Conservation (phyloP, 2,113 vertebrate species). For the Pholis gunnellus region DNA sequence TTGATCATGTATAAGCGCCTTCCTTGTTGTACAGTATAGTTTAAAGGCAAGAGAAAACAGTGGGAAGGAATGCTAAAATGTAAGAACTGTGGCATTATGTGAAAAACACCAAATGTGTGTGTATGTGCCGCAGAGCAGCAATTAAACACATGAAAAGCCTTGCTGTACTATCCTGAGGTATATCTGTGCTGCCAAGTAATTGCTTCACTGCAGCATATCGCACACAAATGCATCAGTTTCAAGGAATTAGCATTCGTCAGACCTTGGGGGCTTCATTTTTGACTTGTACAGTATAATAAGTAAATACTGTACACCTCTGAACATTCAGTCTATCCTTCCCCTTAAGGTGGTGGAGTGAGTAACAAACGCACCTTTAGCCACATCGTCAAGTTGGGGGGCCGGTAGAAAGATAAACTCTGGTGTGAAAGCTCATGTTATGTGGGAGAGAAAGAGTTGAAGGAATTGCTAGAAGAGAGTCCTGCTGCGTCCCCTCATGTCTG, state of each 20-base stretch:
- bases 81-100: neutral
- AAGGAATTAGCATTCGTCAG: neutral
- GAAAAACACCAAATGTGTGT: neutral
- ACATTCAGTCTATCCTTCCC: neutral
- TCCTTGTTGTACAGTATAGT: conserved; percentile 14
- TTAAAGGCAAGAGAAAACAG: conserved; percentile 11
- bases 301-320: neutral
- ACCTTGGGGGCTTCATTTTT: neutral
- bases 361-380: neutral
- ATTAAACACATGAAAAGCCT: neutral
- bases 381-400: neutral
- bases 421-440: no score
- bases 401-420: no score
- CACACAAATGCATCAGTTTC: neutral
- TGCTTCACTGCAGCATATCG: conserved; percentile 1
- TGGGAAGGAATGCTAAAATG: neutral
- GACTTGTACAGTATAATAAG: conserved; percentile 1
- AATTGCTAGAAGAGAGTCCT: neutral
- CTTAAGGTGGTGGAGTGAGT: neutral
- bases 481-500: neutral
- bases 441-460: neutral
- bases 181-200: neutral
- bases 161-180: neutral
- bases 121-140: neutral
- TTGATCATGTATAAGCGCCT: neutral